Conservation (phyloP, 2,797 vertebrate genomes). For the Peromyscus eremicus region DNA sequence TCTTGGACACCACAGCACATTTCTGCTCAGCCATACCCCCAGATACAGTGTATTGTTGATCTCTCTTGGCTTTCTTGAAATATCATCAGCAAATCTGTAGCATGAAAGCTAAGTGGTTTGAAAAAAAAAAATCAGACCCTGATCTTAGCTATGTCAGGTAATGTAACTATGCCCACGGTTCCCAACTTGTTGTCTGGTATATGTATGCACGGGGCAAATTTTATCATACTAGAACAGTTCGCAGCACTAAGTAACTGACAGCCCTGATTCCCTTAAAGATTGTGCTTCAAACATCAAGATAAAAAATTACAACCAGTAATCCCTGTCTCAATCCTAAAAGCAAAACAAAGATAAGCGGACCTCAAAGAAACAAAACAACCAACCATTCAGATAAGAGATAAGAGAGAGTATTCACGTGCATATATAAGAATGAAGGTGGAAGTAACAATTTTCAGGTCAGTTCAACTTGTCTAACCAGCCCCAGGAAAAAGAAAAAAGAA, state of each 20-base stretch:
- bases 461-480: slow-evolving; percentile 50
- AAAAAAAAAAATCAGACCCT: slow-evolving; percentile 19
- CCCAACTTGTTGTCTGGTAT: neutral
- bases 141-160: neutral
- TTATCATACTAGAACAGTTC: slow-evolving; percentile 3
- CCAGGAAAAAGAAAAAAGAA: neutral
- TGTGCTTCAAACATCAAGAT: slow-evolving; percentile 30
- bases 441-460: slow-evolving; percentile 22
- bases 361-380: slow-evolving; percentile 63
- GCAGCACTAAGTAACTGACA: slow-evolving; percentile 23
- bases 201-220: neutral
- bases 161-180: neutral
- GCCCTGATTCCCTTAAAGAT: slow-evolving; percentile 60
- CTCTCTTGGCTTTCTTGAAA: slow-evolving; percentile 25
- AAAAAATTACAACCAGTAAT: slow-evolving; percentile 50
- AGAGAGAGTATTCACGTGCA: slow-evolving; percentile 35
- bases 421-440: neutral
- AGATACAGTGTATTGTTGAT: neutral
- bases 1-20: neutral
- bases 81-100: neutral
- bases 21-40: neutral
- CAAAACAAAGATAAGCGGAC: slow-evolving; percentile 68
- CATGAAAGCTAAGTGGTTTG: slow-evolving; percentile 29
- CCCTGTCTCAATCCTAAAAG: slow-evolving; percentile 27
- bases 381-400: slow-evolving; percentile 26